Percentiles rank a stretch among this genome's conserved stretches.
Evolutionary conservation across 2,888 invertebrate species (phyloP).

Genomic region (Fabriciana adippe): DNA sequence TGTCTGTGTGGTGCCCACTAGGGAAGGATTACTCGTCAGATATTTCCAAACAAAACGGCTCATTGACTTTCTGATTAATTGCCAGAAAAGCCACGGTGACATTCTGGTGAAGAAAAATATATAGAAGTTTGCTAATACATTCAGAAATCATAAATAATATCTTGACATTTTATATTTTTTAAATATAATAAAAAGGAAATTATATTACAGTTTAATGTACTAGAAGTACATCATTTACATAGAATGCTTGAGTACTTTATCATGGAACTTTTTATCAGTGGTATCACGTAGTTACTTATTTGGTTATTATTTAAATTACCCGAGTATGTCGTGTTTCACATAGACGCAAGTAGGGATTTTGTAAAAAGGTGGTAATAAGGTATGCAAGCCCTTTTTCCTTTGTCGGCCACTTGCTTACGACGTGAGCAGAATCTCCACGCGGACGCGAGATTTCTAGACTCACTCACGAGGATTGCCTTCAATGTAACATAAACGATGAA

Average conservation of each 20-base stretch:
- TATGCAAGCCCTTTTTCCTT: slow-evolving; percentile 81
- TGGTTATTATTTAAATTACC: slow-evolving; percentile 66
- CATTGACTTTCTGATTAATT: slow-evolving; percentile 81
- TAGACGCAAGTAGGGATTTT: slow-evolving; percentile 70
- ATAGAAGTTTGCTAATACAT: slow-evolving; percentile 36
- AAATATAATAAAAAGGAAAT: slow-evolving; percentile 19
- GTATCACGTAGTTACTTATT: slow-evolving; percentile 57
- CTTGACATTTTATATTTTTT: slow-evolving; percentile 32
- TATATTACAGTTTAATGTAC: slow-evolving; percentile 9
- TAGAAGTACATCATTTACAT: slow-evolving; percentile 18
- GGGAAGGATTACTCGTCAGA: slow-evolving; percentile 76
- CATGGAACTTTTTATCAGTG: slow-evolving; percentile 48
- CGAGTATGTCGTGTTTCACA: slow-evolving; percentile 72
- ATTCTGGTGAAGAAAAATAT: slow-evolving; percentile 63
- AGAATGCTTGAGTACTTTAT: slow-evolving; percentile 10
- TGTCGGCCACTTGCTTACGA: slow-evolving; percentile 78
- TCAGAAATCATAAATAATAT: slow-evolving; percentile 42
- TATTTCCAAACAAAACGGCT: slow-evolving; percentile 78
- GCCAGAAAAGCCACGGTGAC: slow-evolving; percentile 69
- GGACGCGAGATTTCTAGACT: slow-evolving; percentile 66
- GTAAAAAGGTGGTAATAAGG: slow-evolving; percentile 80
- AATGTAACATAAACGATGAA: slow-evolving; percentile 47
- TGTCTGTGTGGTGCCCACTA: slow-evolving; percentile 55
- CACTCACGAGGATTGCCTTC: slow-evolving; percentile 59
- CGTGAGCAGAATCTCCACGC: slow-evolving; percentile 73